A percentile compares a stretch with the other conserved stretches of the same genome.
phyloP scores from a whole-genome alignment of 2,888 invertebrate genomes.

The Unio delphinus region DNA sequence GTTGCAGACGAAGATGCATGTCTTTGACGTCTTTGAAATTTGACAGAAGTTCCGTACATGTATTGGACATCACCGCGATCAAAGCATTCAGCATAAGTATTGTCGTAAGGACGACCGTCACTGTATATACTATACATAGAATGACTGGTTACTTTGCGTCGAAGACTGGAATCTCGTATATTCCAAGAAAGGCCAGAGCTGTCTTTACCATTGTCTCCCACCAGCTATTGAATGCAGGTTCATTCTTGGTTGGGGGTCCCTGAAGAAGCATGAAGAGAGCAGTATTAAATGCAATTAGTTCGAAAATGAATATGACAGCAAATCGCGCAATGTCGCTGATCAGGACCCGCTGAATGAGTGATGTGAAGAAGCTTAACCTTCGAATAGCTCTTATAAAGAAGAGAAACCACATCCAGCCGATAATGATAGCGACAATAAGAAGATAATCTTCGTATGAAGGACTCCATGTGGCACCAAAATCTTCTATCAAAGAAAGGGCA shows the following conservation, averaged over 20 bases:
- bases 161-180: no score
- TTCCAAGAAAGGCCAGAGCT: no score
- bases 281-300: constrained; percentile 46
- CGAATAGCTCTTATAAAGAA: background rate
- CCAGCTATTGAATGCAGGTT: constrained; percentile 22
- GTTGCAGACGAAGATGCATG: constrained; percentile 36
- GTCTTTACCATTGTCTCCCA: constrained; percentile 40
- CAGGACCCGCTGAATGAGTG: constrained; percentile 49
- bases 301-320: constrained; percentile 41
- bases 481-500: constrained; percentile 6
- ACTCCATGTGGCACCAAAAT: no score
- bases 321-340: constrained; percentile 45
- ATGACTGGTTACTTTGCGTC: no score
- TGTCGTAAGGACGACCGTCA: constrained; percentile 25
- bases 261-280: constrained; percentile 50
- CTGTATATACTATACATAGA: no score
- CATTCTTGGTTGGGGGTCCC: constrained; percentile 20
- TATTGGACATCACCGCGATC: constrained; percentile 52
- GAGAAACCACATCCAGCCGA: no score
- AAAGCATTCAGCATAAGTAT: constrained; percentile 50
- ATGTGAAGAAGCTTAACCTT: constrained; percentile 57
- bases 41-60: constrained; percentile 38
- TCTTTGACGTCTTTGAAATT: constrained; percentile 27
- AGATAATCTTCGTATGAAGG: no score
- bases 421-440: no score